Evolutionary conservation across 2,113 vertebrate species (phyloP), one percentile per base, ranked within the genome.

Genomic region (Datnioides undecimradiatus): DNA sequence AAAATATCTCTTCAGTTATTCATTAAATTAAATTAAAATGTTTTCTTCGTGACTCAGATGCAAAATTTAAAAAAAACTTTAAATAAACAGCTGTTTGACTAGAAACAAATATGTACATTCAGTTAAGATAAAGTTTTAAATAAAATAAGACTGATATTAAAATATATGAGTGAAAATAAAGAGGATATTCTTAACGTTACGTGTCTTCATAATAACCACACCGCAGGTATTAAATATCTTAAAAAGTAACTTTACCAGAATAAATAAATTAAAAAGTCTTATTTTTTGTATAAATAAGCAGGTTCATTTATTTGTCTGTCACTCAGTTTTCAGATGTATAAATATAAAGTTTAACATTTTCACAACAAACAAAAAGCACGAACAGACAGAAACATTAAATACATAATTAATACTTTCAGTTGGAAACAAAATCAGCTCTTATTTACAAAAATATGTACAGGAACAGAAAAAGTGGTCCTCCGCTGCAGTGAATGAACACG

Each of bases 261-360:
- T 3, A 52, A n/a, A 46, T 0, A 66, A 48, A 67, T 77, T 0
- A 68, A 51, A 58, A 27, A 58, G 25, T 48, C 57, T 2, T 0
- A 16, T 48, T n/a, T 69, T 86, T 80, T 80, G 93, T 97, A 98
- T 97, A 98, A 98, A 97, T 98, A 97, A 94, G 72, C 79, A 83
- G 79, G 55, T 87, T 86, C 49, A 88, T 93, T 94, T 95, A 93
- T 96, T 96, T 73, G 93, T 95, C 94, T 94, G 95, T 94, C 96
- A 96, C 94, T 94, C 95, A 1, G 84, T 89, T 94, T 82, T 90
- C 89, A 93, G 80, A 89, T 95, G 96, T 97, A 98, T 97, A 98
- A 97, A 98, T 97, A 97, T 97, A 97, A 97, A 97, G 95, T 94
- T 95, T 92, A 95, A 93, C 92, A 90, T 95, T 92, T 93, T 94